Percentiles rank a stretch among this genome's conserved stretches.
phyloP scores from a whole-genome alignment of 2,113 vertebrate species.

The Atlantisia rogersi region DNA sequence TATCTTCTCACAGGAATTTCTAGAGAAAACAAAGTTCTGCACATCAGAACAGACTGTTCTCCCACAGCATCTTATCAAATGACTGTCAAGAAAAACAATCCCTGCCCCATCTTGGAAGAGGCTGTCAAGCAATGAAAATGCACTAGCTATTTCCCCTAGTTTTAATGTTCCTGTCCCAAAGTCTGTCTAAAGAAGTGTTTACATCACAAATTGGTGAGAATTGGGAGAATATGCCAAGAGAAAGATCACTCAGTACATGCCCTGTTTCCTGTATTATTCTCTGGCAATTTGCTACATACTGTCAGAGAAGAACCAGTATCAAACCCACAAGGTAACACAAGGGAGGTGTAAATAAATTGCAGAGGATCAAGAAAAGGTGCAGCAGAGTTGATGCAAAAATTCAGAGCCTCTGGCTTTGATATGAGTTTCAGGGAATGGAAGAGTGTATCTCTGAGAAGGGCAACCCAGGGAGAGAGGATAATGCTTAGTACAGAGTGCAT shows the following conservation, averaged over 20 bases:
- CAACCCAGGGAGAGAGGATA: constrained; percentile 55
- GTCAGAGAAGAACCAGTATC: not conserved
- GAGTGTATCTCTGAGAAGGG: constrained; percentile 25
- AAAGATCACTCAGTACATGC: not conserved
- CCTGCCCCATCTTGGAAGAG: not conserved
- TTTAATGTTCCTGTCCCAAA: not conserved
- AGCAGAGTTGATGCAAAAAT: not conserved
- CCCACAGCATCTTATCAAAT: not conserved
- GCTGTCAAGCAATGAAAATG: not conserved
- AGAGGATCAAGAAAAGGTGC: not conserved
- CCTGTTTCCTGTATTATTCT: not conserved
- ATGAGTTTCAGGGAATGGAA: not conserved
- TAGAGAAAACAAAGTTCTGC: not conserved
- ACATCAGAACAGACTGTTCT: constrained; percentile 8
- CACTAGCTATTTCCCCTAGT: not conserved
- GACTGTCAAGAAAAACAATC: not conserved
- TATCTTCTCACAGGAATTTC: not conserved
- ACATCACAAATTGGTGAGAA: not conserved
- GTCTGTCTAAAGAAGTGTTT: not conserved
- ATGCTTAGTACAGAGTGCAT: constrained; percentile 36
- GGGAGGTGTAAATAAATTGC: constrained; percentile 13
- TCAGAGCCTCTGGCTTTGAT: constrained; percentile 1
- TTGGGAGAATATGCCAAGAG: not conserved
- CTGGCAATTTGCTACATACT: not conserved
- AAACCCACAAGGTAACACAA: not conserved